Evolutionary conservation across 2,113 vertebrate species (phyloP).

Genomic region (Megaptera novaeangliae): DNA sequence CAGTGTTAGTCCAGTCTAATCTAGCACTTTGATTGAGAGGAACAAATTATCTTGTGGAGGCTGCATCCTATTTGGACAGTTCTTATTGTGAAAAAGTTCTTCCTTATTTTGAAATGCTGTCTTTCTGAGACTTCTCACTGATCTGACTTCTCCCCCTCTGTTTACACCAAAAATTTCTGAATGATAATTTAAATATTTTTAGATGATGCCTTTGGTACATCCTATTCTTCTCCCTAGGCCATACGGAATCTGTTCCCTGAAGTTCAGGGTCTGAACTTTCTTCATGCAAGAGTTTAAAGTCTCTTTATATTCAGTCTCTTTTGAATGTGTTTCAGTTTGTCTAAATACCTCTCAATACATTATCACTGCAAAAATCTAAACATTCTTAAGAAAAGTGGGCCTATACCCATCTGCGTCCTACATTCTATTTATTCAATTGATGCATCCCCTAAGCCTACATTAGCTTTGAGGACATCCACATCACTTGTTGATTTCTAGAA

Average conservation of each 20-base stretch:
- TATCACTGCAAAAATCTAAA: not conserved
- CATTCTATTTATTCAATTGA: not conserved
- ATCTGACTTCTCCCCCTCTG: not conserved
- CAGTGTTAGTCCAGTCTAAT: not conserved
- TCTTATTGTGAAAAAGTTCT: not conserved
- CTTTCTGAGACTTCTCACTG: not conserved
- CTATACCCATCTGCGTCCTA: not conserved
- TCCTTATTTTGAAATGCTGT: not conserved
- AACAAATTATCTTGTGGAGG: not conserved
- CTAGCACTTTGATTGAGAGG: not conserved
- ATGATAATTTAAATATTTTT: not conserved
- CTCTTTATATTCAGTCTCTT: not conserved
- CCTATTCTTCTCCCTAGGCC: not conserved
- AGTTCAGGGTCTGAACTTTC: not conserved
- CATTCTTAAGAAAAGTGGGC: not conserved
- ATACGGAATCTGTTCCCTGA: not conserved
- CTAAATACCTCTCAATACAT: not conserved
- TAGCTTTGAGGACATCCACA: conserved; percentile 3
- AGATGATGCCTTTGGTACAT: not conserved
- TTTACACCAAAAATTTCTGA: not conserved
- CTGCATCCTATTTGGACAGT: not conserved
- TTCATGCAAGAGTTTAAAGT: not conserved
- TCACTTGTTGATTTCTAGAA: conserved; percentile 31
- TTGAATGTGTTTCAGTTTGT: not conserved
- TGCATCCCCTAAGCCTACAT: not conserved